Base-by-base conservation (phyloP, 2,888 invertebrate species). In the Malacosoma neustria region DNA sequence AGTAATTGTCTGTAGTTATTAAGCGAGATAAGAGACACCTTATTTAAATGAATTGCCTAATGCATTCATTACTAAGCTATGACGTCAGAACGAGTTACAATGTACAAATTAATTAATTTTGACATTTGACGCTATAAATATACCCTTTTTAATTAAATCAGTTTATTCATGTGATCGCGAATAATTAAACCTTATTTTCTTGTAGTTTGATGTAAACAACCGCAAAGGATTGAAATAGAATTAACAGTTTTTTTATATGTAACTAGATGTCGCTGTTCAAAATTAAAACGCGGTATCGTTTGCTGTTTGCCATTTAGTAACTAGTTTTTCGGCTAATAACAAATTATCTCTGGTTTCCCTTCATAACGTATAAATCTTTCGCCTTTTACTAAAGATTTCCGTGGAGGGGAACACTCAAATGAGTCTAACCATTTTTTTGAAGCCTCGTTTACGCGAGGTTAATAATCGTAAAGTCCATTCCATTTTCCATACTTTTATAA, bases 361-460 rank as follows among this genome's bases (percentile, higher is more conserved):
- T 88, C 89, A 89, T 73, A 72, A 87, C 90, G 89, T 68, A 89
- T 87, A 91, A 90, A 91, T 90, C 90, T 90, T 91, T 91, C 90
- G 90, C 90, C 90, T 90, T 90, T 91, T 90, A 90, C 90, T 91
- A 90, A 90, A 90, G 90, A 90, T 91, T 90, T 90, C 90, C 90
- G 90, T 90, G 90, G 89, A 89, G 89, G 88, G 89, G 89, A 82
- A 86, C 90, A 90, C 87, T 87, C 87, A 87, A 89, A 90, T 90
- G 90, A 90, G 89, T 90, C 89, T 89, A 52, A 38, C 38, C 29
- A 13, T 35, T 48, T 60, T 65, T 68, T 69, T 69, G 38, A 22
- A 39, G 9, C 6, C 22, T 9, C 22, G 6, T 5, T 9, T 2
- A 22, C 9, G 22, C 22, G 22, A 9, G 22, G 22, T 22, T 22